Evolutionary conservation across 2,888 invertebrate species (phyloP).

Genomic region (Hylaea fasciaria): DNA sequence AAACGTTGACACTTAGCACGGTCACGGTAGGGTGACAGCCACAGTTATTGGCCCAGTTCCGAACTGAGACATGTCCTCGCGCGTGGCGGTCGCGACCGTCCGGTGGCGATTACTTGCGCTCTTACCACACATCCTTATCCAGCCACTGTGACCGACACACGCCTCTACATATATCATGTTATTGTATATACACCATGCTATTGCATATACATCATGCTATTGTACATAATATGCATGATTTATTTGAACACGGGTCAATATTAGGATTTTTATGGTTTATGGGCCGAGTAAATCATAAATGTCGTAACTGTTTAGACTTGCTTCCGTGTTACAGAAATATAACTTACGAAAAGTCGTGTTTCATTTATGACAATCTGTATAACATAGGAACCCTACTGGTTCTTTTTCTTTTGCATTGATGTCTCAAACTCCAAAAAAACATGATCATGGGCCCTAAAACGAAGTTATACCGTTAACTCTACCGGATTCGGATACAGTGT

Average conservation of each 20-base stretch:
- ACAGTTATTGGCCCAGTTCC: slow-evolving; percentile 62
- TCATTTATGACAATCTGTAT: neutral
- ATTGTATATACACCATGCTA: slow-evolving; percentile 33
- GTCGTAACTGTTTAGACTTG: slow-evolving; percentile 29
- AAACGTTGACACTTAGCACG: neutral
- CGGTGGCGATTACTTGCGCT: slow-evolving; percentile 34
- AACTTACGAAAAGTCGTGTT: neutral
- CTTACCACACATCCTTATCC: slow-evolving; percentile 68
- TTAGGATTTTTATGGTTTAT: neutral
- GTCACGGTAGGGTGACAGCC: slow-evolving; percentile 45
- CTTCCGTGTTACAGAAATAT: slow-evolving; percentile 3
- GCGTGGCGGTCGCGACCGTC: slow-evolving; percentile 48
- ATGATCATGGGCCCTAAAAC: too few relatives aligned
- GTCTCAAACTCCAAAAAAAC: too few relatives aligned
- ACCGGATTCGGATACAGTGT: too few relatives aligned
- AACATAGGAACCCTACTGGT: too few relatives aligned
- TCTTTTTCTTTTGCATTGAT: too few relatives aligned
- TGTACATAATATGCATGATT: slow-evolving; percentile 23
- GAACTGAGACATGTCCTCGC: slow-evolving; percentile 40
- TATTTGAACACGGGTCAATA: neutral
- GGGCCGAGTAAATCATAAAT: slow-evolving; percentile 34
- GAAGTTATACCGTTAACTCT: too few relatives aligned
- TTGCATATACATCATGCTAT: slow-evolving; percentile 35
- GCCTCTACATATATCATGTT: slow-evolving; percentile 32
- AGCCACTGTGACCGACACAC: slow-evolving; percentile 58